Evolutionary conservation across 2,113 vertebrate species (phyloP).

Genomic region (Seriola quinqueradiata): DNA sequence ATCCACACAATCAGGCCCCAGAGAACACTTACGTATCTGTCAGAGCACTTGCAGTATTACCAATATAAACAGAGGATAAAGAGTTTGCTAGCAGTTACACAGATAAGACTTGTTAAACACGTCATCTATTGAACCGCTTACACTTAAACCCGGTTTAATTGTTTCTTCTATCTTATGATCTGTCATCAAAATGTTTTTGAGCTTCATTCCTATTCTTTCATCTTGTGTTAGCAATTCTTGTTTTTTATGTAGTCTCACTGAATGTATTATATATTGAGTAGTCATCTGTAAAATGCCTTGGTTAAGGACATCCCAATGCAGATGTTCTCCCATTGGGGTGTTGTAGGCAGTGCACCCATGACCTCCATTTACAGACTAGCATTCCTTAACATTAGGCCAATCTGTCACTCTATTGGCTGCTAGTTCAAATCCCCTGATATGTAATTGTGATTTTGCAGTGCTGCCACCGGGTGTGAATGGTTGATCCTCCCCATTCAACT

Average conservation of each 20-base stretch:
- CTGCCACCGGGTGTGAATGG: constrained; percentile 16
- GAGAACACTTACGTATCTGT: constrained; percentile 24
- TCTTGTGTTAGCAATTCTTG: not conserved
- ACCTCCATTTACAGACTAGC: not conserved
- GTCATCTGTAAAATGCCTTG: not conserved
- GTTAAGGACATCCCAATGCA: not conserved
- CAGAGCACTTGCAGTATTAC: constrained; percentile 1
- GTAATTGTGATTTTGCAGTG: constrained; percentile 1
- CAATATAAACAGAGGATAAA: constrained; percentile 3
- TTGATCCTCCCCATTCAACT: constrained; percentile 21
- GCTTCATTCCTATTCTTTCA: not conserved
- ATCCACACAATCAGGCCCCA: constrained; percentile 25
- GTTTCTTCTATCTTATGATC: not conserved
- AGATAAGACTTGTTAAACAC: not conserved
- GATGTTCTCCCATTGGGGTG: not conserved
- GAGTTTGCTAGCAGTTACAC: constrained; percentile 16
- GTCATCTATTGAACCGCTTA: constrained; percentile 5
- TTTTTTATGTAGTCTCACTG: not conserved
- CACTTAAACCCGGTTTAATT: not conserved
- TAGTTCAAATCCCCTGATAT: constrained; percentile 13
- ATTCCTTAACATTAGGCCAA: constrained; percentile 3
- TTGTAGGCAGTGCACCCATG: not conserved
- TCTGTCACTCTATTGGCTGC: not conserved
- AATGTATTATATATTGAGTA: not conserved
- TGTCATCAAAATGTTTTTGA: not conserved